These are phyloP conservation scores for Carcina quercana DNA, from an alignment of 2,888 invertebrate species.

Conservation along the genomic window DNA sequence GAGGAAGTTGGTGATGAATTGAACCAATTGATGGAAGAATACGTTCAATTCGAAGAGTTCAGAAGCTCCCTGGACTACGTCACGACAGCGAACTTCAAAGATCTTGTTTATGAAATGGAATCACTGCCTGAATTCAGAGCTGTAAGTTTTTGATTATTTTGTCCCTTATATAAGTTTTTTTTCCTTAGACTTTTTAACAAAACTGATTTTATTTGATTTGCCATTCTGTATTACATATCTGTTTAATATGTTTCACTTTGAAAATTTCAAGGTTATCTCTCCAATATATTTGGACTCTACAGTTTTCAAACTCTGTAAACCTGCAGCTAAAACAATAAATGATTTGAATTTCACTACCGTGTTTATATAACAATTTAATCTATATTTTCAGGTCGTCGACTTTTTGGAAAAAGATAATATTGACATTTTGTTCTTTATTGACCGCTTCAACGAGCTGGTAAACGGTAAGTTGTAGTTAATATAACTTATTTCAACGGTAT, in stretches of 20 bases:
- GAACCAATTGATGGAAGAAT: conserved; percentile 25
- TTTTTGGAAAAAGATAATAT: conserved; percentile 56
- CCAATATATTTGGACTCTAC: too few species aligned
- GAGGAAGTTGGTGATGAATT: conserved; percentile 31
- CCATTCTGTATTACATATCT: too few species aligned
- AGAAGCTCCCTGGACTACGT: conserved; percentile 30
- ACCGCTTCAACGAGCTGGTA: conserved; percentile 37
- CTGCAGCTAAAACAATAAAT: too few species aligned
- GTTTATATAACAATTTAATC: background rate
- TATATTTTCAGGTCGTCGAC: conserved; percentile 40
- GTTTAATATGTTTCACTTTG: too few species aligned
- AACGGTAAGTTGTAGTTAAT: too few species aligned
- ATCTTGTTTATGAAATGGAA: conserved; percentile 48
- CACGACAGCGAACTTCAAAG: conserved; percentile 36
- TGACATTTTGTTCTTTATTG: conserved; percentile 50
- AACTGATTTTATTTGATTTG: too few species aligned
- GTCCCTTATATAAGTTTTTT: too few species aligned
- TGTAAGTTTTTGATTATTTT: conserved; percentile 31
- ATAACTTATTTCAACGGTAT: too few species aligned
- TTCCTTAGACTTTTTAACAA: too few species aligned
- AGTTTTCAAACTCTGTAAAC: too few species aligned
- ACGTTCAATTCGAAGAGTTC: conserved; percentile 46
- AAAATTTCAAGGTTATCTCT: too few species aligned
- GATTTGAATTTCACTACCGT: too few species aligned
- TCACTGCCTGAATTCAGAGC: conserved; percentile 47